phyloP scores from a whole-genome alignment of 2,888 invertebrate genomes.

The Silvanus unidentatus region DNA sequence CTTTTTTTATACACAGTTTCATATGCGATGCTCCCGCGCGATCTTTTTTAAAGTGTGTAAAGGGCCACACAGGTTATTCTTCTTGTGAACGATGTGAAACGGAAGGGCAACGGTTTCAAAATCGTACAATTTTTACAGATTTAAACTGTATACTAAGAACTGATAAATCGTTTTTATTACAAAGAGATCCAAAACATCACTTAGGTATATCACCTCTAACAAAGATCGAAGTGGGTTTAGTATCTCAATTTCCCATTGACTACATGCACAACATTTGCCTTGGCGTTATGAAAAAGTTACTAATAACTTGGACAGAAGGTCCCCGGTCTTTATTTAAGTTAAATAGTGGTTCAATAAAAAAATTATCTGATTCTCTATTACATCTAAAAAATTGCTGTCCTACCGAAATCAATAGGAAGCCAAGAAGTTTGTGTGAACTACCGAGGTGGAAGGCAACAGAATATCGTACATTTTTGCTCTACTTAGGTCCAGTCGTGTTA shows the following conservation, averaged over 20 bases:
- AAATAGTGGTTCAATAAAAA: not conserved
- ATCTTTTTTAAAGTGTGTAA: slow-evolving; percentile 18
- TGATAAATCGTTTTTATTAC: slow-evolving; percentile 12
- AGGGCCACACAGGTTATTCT: slow-evolving; percentile 17
- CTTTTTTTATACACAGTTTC: slow-evolving; percentile 15
- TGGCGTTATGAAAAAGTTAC: not conserved
- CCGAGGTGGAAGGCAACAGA: slow-evolving; percentile 2
- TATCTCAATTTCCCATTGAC: not conserved
- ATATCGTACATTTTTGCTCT: slow-evolving; percentile 4
- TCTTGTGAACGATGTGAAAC: slow-evolving; percentile 20
- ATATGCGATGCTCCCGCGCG: slow-evolving; percentile 22
- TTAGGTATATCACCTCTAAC: slow-evolving; percentile 14
- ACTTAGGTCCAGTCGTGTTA: slow-evolving; percentile 5
- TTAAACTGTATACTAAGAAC: slow-evolving; percentile 8
- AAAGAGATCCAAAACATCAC: not conserved
- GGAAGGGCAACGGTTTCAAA: slow-evolving; percentile 8
- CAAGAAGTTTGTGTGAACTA: slow-evolving; percentile 4
- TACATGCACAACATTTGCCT: slow-evolving; percentile 6
- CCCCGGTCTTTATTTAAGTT: not conserved
- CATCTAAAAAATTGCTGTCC: slow-evolving; percentile 3
- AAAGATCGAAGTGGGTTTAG: not conserved
- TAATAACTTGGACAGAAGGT: slow-evolving; percentile 3
- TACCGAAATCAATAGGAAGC: slow-evolving; percentile 7
- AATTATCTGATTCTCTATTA: not conserved
- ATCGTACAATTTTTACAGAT: not conserved